Percentiles rank a stretch among this genome's conserved stretches.
Evolutionary conservation across 2,113 vertebrate genomes (phyloP).

Genomic region (Megalops atlanticus): DNA sequence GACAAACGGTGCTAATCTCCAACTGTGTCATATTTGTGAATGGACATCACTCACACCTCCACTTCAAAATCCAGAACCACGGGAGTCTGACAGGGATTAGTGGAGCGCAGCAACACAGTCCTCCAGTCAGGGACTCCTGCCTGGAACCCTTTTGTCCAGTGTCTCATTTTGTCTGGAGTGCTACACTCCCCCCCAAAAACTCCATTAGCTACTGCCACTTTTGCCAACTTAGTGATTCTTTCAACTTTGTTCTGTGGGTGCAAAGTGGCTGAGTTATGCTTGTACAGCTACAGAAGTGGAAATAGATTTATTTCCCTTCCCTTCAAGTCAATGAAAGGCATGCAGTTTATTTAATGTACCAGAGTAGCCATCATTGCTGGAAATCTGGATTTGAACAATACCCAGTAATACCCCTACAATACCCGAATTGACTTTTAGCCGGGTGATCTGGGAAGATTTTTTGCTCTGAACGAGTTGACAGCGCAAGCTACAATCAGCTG

Average conservation of each 20-base stretch:
- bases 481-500: slow-evolving; percentile 51
- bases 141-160: too few relatives aligned
- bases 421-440: too few relatives aligned
- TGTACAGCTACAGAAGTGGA: neutral
- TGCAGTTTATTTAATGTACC: too few relatives aligned
- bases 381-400: too few relatives aligned
- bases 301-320: neutral
- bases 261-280: neutral
- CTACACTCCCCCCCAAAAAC: neutral
- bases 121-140: neutral
- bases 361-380: too few relatives aligned
- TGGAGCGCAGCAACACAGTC: neutral
- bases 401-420: too few relatives aligned
- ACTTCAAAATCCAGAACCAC: neutral
- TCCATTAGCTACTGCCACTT: neutral
- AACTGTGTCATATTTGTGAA: slow-evolving; percentile 13
- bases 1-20: neutral
- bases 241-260: neutral
- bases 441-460: slow-evolving; percentile 2
- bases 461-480: slow-evolving; percentile 35
- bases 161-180: too few relatives aligned
- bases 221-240: neutral
- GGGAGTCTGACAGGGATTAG: neutral
- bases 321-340: neutral
- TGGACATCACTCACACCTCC: slow-evolving; percentile 19